These are phyloP conservation scores for Atta colombica DNA, from an alignment of 1,140 invertebrate genomes.

Conservation along the genomic window DNA sequence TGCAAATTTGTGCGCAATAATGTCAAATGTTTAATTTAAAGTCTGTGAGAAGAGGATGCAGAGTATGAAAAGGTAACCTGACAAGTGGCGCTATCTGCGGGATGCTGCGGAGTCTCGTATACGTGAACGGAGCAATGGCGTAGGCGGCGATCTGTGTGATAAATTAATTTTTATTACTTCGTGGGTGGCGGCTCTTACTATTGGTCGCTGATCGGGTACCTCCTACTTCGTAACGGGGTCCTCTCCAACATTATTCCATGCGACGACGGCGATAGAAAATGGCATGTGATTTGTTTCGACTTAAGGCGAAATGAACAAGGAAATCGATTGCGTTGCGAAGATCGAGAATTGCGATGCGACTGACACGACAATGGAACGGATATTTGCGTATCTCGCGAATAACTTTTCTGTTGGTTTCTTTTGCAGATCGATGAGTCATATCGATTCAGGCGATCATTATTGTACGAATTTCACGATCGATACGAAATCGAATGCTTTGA, in stretches of 20 bases:
- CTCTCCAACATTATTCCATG: conserved; percentile 68
- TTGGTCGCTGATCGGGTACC: conserved; percentile 80
- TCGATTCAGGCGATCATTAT: background rate
- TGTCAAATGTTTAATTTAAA: background rate
- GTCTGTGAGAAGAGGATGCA: background rate
- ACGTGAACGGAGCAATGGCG: conserved; percentile 78
- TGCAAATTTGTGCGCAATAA: background rate
- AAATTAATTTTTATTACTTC: conserved; percentile 83
- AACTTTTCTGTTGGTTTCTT: background rate
- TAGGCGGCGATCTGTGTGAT: conserved; percentile 81
- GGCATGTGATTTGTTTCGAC: conserved; percentile 65
- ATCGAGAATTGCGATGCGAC: conserved; percentile 23
- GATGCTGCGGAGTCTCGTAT: conserved; percentile 64
- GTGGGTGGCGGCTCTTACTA: conserved; percentile 81
- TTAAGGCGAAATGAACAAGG: conserved; percentile 17
- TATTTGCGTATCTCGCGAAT: conserved; percentile 3
- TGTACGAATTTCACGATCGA: background rate
- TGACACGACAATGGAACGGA: conserved; percentile 9
- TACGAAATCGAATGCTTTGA: background rate
- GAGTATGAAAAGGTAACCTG: conserved; percentile 53
- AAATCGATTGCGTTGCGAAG: conserved; percentile 43
- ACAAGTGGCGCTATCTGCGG: conserved; percentile 76
- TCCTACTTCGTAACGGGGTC: conserved; percentile 74
- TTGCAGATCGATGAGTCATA: background rate
- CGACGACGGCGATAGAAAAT: conserved; percentile 58